Percentiles rank a stretch among this genome's conserved stretches.
phyloP scores from a whole-genome alignment of 2,888 invertebrate genomes.

The Macaria liturata region DNA sequence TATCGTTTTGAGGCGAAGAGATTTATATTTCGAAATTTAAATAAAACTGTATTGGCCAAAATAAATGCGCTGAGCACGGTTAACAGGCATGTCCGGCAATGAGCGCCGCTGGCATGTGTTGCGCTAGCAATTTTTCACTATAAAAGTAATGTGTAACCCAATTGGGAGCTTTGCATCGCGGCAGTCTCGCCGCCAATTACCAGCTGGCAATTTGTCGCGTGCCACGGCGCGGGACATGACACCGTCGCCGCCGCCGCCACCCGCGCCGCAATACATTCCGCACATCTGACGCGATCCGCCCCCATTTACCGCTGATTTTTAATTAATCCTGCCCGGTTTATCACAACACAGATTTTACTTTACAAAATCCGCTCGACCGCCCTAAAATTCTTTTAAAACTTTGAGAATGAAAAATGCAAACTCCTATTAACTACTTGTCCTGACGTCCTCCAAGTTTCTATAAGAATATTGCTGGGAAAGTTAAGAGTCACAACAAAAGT shows the following conservation, averaged over 20 bases:
- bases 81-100: conserved; percentile 19
- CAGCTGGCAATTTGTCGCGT: conserved; percentile 57
- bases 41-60: conserved; percentile 17
- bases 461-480: conserved; percentile 44
- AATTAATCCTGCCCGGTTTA: conserved; percentile 24
- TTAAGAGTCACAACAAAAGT: conserved; percentile 38
- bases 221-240: conserved; percentile 50
- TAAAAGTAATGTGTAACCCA: conserved; percentile 46
- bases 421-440: conserved; percentile 39
- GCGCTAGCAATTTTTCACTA: conserved; percentile 47
- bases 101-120: conserved; percentile 22
- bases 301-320: conserved; percentile 31
- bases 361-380: conserved; percentile 18
- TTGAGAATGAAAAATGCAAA: conserved; percentile 42
- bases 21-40: conserved; percentile 2
- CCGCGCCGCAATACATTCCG: conserved; percentile 11
- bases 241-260: conserved; percentile 22
- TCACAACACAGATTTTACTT: conserved; percentile 11
- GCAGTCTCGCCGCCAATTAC: conserved; percentile 56
- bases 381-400: conserved; percentile 35
- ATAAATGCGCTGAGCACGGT: conserved; percentile 21
- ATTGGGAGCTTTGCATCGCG: conserved; percentile 46
- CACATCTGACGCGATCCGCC: conserved; percentile 21
- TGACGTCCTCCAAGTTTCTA: conserved; percentile 40
- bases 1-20: not conserved